Evolutionary conservation across 2,888 invertebrate genomes (phyloP).

Genomic region (Therioaphis trifolii): DNA sequence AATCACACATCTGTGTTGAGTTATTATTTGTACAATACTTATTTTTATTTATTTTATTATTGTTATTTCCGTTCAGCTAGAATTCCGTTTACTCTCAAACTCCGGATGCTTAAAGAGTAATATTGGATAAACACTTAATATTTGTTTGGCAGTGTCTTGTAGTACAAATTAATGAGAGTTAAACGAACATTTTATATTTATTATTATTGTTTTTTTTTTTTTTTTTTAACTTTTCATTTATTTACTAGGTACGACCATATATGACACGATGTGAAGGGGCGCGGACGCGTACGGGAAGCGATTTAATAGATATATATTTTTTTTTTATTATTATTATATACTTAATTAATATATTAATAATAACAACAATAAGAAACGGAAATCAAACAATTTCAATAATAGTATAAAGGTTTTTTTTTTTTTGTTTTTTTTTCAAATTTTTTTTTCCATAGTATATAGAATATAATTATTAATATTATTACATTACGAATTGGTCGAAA

Average conservation of each 20-base stretch:
- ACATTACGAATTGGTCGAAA: constrained; percentile 28
- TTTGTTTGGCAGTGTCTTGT: constrained; percentile 14
- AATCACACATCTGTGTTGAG: background rate
- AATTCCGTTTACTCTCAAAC: constrained; percentile 2
- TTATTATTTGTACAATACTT: background rate
- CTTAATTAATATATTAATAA: background rate
- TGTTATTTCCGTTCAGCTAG: constrained; percentile 17
- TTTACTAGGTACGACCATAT: background rate
- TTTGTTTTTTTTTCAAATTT: no score
- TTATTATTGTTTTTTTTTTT: constrained; percentile 4
- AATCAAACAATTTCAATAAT: constrained; percentile 9
- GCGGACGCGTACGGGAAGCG: background rate
- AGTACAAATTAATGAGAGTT: background rate
- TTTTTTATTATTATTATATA: background rate
- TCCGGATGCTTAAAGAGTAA: background rate
- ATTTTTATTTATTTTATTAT: background rate
- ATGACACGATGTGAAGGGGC: background rate
- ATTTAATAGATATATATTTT: background rate
- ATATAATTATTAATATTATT: background rate
- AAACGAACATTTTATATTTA: background rate
- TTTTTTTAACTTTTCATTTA: background rate
- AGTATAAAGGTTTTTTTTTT: no score
- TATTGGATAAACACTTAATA: background rate
- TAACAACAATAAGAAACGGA: background rate
- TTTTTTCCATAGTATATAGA: constrained; percentile 1